Percentiles rank a stretch among this genome's conserved stretches.
These are phyloP conservation scores for Diploscapter pachys DNA, from an alignment of 1,140 invertebrate species.

Conservation along the genomic window DNA sequence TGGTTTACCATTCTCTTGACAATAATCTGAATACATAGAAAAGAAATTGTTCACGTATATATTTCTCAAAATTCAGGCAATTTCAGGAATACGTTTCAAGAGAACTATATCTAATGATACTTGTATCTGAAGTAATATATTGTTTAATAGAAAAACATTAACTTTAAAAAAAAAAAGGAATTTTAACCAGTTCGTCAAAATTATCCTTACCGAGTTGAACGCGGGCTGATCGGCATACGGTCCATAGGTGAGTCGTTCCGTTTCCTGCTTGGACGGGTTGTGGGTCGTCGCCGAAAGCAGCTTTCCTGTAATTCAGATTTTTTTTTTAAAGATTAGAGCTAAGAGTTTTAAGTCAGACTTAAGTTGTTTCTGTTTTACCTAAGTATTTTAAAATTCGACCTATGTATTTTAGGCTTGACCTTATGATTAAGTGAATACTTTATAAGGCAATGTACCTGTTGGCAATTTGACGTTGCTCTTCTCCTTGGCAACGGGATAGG, in stretches of 20 bases:
- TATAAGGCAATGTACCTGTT: conserved; percentile 8
- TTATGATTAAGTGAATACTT: background rate
- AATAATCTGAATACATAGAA: no score
- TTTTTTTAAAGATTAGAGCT: background rate
- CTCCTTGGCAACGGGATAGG: conserved; percentile 47
- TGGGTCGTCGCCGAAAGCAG: conserved; percentile 45
- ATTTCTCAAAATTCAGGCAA: no score
- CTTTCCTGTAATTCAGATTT: conserved; percentile 35
- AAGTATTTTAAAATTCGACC: no score
- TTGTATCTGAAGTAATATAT: background rate
- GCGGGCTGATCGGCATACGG: conserved; percentile 49
- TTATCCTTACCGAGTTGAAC: conserved; percentile 23
- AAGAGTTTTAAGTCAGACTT: no score
- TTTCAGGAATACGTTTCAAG: no score
- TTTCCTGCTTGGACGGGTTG: conserved; percentile 42
- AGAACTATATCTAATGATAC: no score
- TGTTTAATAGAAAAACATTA: conserved; percentile 16
- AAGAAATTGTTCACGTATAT: no score
- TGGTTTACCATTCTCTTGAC: no score
- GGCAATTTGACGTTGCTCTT: conserved; percentile 42
- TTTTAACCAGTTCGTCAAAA: no score
- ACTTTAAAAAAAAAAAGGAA: conserved; percentile 3
- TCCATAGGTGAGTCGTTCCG: conserved; percentile 48
- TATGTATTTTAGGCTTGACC: no score
- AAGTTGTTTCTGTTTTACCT: no score